A percentile compares a stretch with the other conserved stretches of the same genome.
phyloP scores from a whole-genome alignment of 1,140 invertebrate species.

The Aphis craccivora region DNA sequence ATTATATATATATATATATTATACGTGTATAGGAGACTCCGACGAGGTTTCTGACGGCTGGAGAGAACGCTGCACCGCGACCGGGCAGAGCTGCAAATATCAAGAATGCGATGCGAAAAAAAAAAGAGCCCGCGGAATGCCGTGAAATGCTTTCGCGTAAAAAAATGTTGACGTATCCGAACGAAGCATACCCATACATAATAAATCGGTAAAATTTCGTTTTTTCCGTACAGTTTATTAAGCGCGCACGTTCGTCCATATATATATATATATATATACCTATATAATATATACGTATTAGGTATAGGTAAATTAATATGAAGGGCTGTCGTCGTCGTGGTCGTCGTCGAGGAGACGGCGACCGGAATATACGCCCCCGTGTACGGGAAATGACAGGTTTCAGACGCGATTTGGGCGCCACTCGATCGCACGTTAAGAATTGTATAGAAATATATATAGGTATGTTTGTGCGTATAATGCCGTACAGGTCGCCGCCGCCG shows the following conservation, averaged over 20 bases:
- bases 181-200: neutral
- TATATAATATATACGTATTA: no score
- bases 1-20: no score
- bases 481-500: neutral
- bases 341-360: neutral
- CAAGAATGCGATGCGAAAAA: neutral
- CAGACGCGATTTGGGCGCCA: conserved; percentile 37
- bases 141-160: neutral
- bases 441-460: neutral
- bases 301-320: neutral
- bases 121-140: neutral
- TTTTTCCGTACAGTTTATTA: neutral
- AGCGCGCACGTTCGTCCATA: neutral
- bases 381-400: conserved; percentile 10
- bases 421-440: neutral
- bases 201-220: neutral
- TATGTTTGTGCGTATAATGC: neutral
- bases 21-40: neutral
- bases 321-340: neutral
- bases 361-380: conserved; percentile 32
- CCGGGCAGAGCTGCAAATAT: neutral
- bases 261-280: neutral
- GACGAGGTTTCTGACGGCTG: neutral
- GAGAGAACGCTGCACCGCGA: neutral
- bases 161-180: conserved; percentile 6